These are phyloP conservation scores for Microplitis deprimator DNA, from an alignment of 2,888 invertebrate species.

Conservation along the genomic window DNA sequence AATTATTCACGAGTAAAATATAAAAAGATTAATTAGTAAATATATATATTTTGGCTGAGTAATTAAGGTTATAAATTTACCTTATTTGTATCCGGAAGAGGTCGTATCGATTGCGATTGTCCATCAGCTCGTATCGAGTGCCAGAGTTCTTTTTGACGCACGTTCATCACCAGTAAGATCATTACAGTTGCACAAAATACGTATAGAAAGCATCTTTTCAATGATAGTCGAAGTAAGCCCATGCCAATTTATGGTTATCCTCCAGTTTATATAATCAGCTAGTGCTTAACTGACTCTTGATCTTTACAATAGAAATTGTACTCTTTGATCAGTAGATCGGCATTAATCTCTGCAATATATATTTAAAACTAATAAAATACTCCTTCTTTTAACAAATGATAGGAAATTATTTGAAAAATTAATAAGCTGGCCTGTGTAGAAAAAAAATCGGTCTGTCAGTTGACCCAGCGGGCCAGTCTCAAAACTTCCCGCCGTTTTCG, in stretches of 20 bases:
- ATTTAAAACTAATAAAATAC: background rate
- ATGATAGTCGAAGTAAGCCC: conserved; percentile 75
- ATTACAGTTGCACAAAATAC: conserved; percentile 73
- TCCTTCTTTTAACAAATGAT: no score
- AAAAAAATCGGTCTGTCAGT: no score
- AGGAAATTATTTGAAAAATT: no score
- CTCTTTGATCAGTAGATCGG: background rate
- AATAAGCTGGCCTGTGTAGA: no score
- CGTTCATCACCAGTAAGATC: conserved; percentile 74
- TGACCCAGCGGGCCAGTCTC: no score
- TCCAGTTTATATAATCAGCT: conserved; percentile 42
- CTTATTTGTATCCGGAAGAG: conserved; percentile 57
- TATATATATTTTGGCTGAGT: background rate
- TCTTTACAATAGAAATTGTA: background rate
- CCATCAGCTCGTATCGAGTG: conserved; percentile 63
- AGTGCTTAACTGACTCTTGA: background rate
- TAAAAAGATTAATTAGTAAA: background rate
- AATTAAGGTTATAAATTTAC: conserved; percentile 47
- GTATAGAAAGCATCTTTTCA: conserved; percentile 75
- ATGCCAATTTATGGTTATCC: conserved; percentile 61
- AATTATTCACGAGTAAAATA: background rate
- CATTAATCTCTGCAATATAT: background rate
- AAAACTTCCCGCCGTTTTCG: no score
- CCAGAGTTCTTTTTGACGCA: conserved; percentile 70
- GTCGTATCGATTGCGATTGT: conserved; percentile 54